phyloP scores from a whole-genome alignment of 2,113 vertebrate genomes.

The Gasterosteus nipponicus region DNA sequence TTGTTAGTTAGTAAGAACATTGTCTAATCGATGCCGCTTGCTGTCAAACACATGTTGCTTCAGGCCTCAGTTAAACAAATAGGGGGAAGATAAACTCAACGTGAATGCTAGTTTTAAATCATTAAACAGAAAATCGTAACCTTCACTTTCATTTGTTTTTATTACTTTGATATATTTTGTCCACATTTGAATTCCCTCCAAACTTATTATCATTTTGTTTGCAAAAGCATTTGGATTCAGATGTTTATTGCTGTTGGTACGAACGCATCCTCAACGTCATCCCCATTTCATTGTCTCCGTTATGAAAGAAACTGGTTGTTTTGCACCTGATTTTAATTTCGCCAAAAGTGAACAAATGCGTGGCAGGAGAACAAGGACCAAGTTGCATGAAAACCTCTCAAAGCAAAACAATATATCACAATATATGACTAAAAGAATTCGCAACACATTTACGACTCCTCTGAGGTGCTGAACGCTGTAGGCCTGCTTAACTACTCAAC shows the following conservation, averaged over 20 bases:
- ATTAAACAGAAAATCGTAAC: constrained; percentile 1
- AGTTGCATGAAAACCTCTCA: constrained; percentile 39
- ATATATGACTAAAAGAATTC: constrained; percentile 56
- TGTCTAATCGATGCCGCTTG: constrained; percentile 47
- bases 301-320: constrained; percentile 54
- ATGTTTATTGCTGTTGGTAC: constrained; percentile 56
- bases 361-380: constrained; percentile 26
- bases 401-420: constrained; percentile 56
- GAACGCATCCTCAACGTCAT: constrained; percentile 39
- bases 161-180: constrained; percentile 15
- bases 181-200: neutral
- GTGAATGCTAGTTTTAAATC: constrained; percentile 18
- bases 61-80: constrained; percentile 14
- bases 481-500: neutral
- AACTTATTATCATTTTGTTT: constrained; percentile 30
- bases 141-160: neutral
- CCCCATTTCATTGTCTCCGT: constrained; percentile 49
- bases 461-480: constrained; percentile 42
- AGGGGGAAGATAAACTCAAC: constrained; percentile 22
- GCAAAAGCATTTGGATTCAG: constrained; percentile 25
- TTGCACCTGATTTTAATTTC: constrained; percentile 68
- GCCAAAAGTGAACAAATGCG: constrained; percentile 55
- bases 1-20: constrained; percentile 16
- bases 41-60: constrained; percentile 42
- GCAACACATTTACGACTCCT: constrained; percentile 53